Conservation (phyloP, 2,113 vertebrate species). For the Onychostruthus taczanowskii region DNA sequence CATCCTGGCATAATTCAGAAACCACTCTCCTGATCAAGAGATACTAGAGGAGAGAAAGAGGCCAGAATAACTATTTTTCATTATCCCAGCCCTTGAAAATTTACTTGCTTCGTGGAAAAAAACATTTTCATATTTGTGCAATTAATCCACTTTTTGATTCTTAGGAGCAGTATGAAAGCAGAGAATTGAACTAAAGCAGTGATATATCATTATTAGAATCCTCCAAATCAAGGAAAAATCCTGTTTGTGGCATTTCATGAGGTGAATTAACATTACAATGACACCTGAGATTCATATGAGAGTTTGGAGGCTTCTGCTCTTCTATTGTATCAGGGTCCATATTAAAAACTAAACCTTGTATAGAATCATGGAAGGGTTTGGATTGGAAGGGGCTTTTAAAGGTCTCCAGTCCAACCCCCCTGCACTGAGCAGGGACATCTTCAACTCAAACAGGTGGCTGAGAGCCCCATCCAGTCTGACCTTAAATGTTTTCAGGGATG, state of each 20-base stretch:
- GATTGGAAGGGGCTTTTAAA: background rate
- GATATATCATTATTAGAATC: background rate
- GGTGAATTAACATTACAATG: background rate
- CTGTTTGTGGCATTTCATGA: background rate
- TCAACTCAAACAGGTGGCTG: background rate
- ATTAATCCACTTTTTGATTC: background rate
- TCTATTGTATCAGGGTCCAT: background rate
- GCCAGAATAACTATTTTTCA: background rate
- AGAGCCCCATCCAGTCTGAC: background rate
- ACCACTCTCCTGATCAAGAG: background rate
- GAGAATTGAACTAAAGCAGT: background rate
- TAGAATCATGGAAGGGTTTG: background rate
- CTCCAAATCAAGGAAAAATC: background rate
- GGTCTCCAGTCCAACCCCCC: background rate
- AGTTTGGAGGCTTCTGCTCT: constrained; percentile 12
- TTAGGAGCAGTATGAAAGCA: constrained; percentile 7
- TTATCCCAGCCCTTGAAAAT: background rate
- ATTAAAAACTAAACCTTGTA: background rate
- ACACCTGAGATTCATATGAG: background rate
- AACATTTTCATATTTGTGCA: background rate
- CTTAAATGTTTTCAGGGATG: background rate
- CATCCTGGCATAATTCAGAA: background rate
- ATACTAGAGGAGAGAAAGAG: background rate
- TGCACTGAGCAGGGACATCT: background rate
- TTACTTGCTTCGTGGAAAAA: background rate